Evolutionary conservation across 2,888 invertebrate species (phyloP), one percentile per base, ranked within the genome.

Genomic region (Trypoxylon attenuatum): DNA sequence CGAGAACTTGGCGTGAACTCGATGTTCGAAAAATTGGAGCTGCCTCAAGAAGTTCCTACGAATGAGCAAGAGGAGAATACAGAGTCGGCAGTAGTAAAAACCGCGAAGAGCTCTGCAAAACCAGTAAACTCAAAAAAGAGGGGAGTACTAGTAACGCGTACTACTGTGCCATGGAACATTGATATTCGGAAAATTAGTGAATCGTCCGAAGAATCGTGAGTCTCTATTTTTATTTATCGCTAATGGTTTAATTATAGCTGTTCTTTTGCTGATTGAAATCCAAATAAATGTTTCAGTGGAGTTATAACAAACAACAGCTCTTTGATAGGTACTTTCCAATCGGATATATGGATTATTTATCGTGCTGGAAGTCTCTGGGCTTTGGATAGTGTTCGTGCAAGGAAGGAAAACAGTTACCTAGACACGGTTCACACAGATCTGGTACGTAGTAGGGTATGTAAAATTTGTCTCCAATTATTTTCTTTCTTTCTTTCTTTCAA

Each of bases 121-220:
- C n/a, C n/a, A n/a, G 64, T 66, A 5, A 81, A 38, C 50, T 51
- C 33, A 3, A 56, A 63, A 5, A 78, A 71, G 13, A 71, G 71
- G n/a, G 67, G 77, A 38, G 76, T 70, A 52, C 53, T 74, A 5
- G 58, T 75, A 5, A 68, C 73, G 66, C 82, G 80, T 53, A 83
- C 82, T 8, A 71, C 70, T 23, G 58, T 77, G 47, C 65, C 78
- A 13, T 84, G 80, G 81, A 49, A 76, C 45, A 55, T 84, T 4
- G 71, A 76, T 61, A 56, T 81, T 18, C 43, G 76, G 27, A 71
- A 50, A 15, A 50, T 86, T 27, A 68, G 49, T n/a, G n/a, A n/a
- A n/a, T n/a, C n/a, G n/a, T n/a, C n/a, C n/a, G n/a, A n/a, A n/a
- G n/a, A n/a, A n/a, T n/a, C n/a, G 16, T 4, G n/a, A 15, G 2